Evolutionary conservation across 2,888 invertebrate species (phyloP).

Genomic region (Timema cristinae): DNA sequence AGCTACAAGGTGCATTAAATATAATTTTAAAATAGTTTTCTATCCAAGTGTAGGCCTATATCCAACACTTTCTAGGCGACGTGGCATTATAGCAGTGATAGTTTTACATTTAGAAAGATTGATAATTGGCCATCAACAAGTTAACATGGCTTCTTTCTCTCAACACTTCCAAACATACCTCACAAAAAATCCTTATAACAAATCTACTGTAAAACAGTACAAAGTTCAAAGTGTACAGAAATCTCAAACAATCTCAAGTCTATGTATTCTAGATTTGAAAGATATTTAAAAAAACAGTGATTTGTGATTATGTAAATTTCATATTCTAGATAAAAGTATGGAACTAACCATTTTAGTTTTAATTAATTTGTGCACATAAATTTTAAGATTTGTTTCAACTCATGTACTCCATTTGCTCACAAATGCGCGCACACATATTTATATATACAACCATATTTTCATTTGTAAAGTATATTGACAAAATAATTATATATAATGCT

Average conservation of each 20-base stretch:
- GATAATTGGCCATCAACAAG: too few relatives aligned
- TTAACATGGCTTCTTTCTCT: too few relatives aligned
- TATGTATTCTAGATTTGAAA: constrained; percentile 22
- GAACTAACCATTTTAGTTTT: too few relatives aligned
- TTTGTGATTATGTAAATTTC: too few relatives aligned
- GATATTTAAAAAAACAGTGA: constrained; percentile 9
- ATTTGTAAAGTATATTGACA: constrained; percentile 27
- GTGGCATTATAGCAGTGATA: too few relatives aligned
- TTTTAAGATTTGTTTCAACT: constrained; percentile 15
- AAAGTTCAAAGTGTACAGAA: constrained; percentile 9
- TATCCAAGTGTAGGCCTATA: too few relatives aligned
- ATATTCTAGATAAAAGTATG: too few relatives aligned
- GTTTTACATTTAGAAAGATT: too few relatives aligned
- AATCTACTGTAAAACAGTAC: constrained; percentile 27
- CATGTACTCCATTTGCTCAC: constrained; percentile 8
- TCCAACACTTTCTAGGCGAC: too few relatives aligned
- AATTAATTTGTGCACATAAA: constrained; percentile 10
- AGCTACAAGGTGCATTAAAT: too few relatives aligned
- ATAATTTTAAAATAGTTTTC: too few relatives aligned
- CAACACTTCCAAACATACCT: not conserved
- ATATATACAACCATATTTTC: constrained; percentile 21
- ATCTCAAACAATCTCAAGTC: constrained; percentile 6
- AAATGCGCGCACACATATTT: constrained; percentile 18
- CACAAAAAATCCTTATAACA: not conserved
- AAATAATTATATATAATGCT: constrained; percentile 31